Percentiles rank a stretch among this genome's conserved stretches.
phyloP scores from a whole-genome alignment of 2,888 invertebrate genomes.

The Agrochola circellaris region DNA sequence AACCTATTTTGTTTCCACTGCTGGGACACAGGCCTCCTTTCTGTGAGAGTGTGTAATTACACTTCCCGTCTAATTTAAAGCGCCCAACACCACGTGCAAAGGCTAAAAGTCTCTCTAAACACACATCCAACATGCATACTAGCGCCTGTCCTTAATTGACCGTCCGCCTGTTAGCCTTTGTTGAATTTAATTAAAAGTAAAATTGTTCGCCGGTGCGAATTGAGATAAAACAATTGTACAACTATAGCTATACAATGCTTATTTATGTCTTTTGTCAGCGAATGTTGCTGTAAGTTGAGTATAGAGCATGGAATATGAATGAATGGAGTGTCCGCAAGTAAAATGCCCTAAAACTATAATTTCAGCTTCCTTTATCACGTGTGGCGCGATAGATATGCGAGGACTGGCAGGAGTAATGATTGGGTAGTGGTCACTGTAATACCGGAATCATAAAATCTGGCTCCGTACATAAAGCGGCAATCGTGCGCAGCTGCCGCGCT shows the following conservation, averaged over 20 bases:
- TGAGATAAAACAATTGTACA: slow-evolving; percentile 13
- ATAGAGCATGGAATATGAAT: not conserved
- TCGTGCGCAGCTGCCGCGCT: too few species aligned
- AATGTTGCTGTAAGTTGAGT: not conserved
- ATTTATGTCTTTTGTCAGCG: not conserved
- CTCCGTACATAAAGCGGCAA: too few species aligned
- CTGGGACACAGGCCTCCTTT: too few species aligned
- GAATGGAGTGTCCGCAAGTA: not conserved
- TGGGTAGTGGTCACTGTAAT: not conserved
- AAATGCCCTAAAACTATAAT: not conserved
- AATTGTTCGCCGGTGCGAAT: slow-evolving; percentile 18
- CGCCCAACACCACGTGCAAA: slow-evolving; percentile 1
- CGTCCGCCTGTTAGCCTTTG: slow-evolving; percentile 19
- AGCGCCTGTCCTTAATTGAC: slow-evolving; percentile 13
- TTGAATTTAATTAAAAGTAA: slow-evolving; percentile 62
- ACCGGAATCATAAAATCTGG: not conserved
- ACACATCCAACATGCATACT: not conserved
- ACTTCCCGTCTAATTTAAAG: not conserved
- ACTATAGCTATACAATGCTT: not conserved
- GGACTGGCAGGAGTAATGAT: too few species aligned
- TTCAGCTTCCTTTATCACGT: too few species aligned
- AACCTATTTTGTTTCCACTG: too few species aligned
- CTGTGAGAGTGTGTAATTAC: too few species aligned
- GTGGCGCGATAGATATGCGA: too few species aligned
- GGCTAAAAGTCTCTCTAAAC: not conserved